A percentile compares a stretch with the other conserved stretches of the same genome.
Evolutionary conservation across 1,140 invertebrate species (phyloP).

Genomic region (Anoplolepis gracilipes): DNA sequence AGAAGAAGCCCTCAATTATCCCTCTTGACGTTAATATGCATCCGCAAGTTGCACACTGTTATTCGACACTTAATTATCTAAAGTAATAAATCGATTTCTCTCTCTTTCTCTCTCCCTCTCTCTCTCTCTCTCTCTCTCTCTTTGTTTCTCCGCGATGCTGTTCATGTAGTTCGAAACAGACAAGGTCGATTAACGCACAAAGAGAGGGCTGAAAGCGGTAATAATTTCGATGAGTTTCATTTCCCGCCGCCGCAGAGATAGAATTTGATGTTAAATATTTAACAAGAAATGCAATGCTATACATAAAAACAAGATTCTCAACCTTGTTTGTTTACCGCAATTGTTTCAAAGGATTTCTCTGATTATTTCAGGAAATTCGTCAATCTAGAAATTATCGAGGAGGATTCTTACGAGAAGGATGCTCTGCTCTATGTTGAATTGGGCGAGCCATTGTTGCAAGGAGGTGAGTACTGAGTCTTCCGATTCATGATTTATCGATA

Average conservation of each 20-base stretch:
- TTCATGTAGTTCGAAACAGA: too few species aligned
- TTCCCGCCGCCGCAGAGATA: neutral
- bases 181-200: constrained; percentile 22
- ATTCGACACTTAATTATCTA: constrained; percentile 49
- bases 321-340: constrained; percentile 67
- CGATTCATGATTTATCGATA: constrained; percentile 17
- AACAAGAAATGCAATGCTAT: too few species aligned
- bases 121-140: neutral
- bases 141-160: too few species aligned
- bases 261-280: neutral
- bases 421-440: constrained; percentile 97
- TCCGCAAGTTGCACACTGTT: constrained; percentile 25
- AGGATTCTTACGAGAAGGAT: constrained; percentile 99
- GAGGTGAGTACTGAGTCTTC: constrained; percentile 88
- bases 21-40: constrained; percentile 28
- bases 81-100: constrained; percentile 61
- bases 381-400: constrained; percentile 95
- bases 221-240: constrained; percentile 8
- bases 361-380: constrained; percentile 94
- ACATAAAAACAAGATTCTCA: too few species aligned
- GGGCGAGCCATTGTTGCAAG: constrained; percentile 93
- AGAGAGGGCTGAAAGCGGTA: neutral
- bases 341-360: neutral
- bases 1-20: constrained; percentile 49
- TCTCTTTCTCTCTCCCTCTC: neutral